phyloP scores from a whole-genome alignment of 2,797 vertebrate genomes.

The Sciurus carolinensis region DNA sequence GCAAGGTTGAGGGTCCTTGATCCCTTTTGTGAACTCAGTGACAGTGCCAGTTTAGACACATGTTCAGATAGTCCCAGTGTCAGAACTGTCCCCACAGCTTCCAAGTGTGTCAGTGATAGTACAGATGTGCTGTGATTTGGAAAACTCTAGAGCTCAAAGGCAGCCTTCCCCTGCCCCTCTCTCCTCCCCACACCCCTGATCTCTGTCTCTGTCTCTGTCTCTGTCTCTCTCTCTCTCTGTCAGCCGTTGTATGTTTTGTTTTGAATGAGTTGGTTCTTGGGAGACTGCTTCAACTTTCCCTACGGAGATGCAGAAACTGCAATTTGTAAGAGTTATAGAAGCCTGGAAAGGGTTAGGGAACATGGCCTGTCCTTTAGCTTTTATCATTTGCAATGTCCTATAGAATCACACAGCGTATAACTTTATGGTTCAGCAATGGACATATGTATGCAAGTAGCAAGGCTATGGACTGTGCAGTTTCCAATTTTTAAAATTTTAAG shows the following conservation, averaged over 20 bases:
- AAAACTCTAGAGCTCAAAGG: background rate
- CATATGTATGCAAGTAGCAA: background rate
- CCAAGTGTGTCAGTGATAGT: too few relatives aligned
- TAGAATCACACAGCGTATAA: background rate
- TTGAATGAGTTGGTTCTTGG: background rate
- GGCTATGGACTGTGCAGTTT: background rate
- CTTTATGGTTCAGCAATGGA: background rate
- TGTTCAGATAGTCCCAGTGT: fast-evolving
- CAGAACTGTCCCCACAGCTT: background rate
- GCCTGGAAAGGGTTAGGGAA: background rate
- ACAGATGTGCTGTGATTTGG: background rate
- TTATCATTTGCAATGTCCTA: background rate
- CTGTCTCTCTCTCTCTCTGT: background rate
- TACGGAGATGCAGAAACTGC: conserved; percentile 6
- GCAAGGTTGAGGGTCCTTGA: background rate
- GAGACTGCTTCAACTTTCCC: background rate
- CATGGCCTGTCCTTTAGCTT: background rate
- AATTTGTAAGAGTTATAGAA: background rate
- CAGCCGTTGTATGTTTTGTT: background rate
- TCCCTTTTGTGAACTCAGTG: background rate
- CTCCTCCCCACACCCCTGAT: fast-evolving
- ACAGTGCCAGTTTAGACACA: background rate
- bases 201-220: too few relatives aligned
- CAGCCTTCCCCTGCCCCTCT: background rate
- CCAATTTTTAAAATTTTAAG: background rate